These are phyloP conservation scores for Ageneiosus marmoratus DNA, from an alignment of 2,113 vertebrate species.

Conservation along the genomic window DNA sequence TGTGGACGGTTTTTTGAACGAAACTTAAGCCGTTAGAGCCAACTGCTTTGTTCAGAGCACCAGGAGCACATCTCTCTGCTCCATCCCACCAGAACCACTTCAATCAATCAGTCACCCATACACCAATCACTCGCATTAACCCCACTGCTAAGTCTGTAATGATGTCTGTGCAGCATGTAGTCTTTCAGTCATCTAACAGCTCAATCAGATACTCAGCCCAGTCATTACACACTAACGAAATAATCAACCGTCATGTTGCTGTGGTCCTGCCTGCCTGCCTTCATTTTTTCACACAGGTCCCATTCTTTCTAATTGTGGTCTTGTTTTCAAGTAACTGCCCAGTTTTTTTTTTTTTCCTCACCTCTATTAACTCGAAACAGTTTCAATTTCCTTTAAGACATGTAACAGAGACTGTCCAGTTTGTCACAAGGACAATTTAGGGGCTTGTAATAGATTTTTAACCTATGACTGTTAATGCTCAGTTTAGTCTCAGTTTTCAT, in stretches of 20 bases:
- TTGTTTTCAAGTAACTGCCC: conserved; percentile 10
- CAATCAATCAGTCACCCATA: not conserved
- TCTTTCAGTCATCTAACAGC: not conserved
- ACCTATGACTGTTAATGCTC: not conserved
- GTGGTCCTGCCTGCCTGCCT: conserved; percentile 17
- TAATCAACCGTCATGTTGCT: conserved; percentile 34
- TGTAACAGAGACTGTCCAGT: not conserved
- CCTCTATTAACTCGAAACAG: conserved; percentile 10
- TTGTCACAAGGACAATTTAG: not conserved
- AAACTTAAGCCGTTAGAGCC: not conserved
- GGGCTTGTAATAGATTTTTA: not conserved
- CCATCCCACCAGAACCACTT: not conserved
- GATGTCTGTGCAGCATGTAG: not conserved
- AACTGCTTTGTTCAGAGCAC: not conserved
- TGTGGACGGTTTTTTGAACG: not conserved
- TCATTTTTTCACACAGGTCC: not conserved
- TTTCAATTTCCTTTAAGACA: conserved; percentile 7
- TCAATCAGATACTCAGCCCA: conserved; percentile 46
- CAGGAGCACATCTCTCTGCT: not conserved
- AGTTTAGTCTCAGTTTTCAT: conserved; percentile 17
- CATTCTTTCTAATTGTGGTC: not conserved
- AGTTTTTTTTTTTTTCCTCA: not conserved
- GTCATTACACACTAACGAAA: conserved; percentile 44
- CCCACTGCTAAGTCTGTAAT: not conserved
- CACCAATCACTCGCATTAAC: not conserved